Base-by-base conservation (phyloP, 2,888 invertebrate genomes). In the Cyclophora albipunctata region DNA sequence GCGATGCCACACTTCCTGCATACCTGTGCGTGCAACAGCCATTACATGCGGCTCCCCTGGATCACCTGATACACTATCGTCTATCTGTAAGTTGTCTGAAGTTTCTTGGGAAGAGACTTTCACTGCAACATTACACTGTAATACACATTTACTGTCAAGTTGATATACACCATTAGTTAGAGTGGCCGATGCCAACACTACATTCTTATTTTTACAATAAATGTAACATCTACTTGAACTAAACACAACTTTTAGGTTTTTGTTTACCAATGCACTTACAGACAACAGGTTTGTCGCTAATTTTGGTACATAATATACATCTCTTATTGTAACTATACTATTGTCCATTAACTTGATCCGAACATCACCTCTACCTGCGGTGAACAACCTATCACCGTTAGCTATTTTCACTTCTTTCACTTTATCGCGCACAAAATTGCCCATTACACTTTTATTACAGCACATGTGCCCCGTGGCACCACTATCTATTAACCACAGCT, bases 1-100 rank as follows among this genome's bases (percentile, higher is more conserved):
- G 5, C 52, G 51, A 45, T 61, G 61, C 63, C 61, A 64, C 37
- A 55, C 45, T 33, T 57, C 54, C 50, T 60, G 37, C 33, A 20
- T 34, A 34, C 3, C 20, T 20, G 20, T 20, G 20, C 20, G 20
- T 20, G 20, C 37, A 33, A 44, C 45, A 47, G 6, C 34, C 34
- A 34, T 40, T 40, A 33, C n/a, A 47, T 20, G 2, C 20, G 20
- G 20, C 20, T 20, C 20, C 20, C 1, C 20, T 20, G 20, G 20
- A 20, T 20, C 20, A 20, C 20, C 20, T 1, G 20, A 20, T 20
- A 20, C 20, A 20, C 20, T 20, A 20, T 20, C 2, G 20, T 20
- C 20, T 20, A 20, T 2, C 20, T 20, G 20, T 20, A 20, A 20
- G 37, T 2, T 37, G 4, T 5, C 4, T 37, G 37, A 2, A 0